Conservation (phyloP, 2,888 invertebrate species). For the Plusia festucae region DNA sequence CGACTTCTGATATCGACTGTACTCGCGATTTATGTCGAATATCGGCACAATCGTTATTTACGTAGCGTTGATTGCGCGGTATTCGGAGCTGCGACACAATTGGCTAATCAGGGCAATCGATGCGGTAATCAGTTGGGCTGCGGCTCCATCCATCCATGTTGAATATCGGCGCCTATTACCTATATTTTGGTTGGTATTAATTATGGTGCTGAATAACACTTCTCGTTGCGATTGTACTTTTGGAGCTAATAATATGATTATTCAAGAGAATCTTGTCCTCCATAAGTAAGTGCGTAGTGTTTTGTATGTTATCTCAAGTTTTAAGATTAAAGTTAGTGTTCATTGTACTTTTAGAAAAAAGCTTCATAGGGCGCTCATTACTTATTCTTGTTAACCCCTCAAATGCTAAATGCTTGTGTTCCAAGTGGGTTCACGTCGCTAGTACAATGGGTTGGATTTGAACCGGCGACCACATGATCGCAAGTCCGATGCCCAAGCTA, state of each 20-base stretch:
- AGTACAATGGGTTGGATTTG: too few species aligned
- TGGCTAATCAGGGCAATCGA: conserved; percentile 42
- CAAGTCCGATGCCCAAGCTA: too few species aligned
- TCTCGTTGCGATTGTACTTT: neutral
- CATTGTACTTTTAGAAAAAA: too few species aligned
- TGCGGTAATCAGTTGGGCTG: conserved; percentile 30
- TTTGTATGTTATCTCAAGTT: too few species aligned
- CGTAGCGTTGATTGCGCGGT: conserved; percentile 43
- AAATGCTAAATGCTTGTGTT: too few species aligned
- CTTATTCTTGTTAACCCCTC: too few species aligned
- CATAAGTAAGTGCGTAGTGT: too few species aligned
- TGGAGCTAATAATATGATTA: neutral
- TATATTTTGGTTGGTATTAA: neutral
- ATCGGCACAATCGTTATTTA: conserved; percentile 30
- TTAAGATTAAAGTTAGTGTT: too few species aligned
- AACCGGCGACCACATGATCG: too few species aligned
- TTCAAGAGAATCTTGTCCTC: neutral
- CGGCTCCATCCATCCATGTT: conserved; percentile 9
- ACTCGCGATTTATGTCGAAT: conserved; percentile 3
- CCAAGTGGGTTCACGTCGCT: too few species aligned
- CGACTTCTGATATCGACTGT: neutral
- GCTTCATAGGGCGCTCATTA: too few species aligned
- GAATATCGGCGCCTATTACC: conserved; percentile 12
- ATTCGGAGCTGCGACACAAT: conserved; percentile 38
- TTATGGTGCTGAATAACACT: conserved; percentile 1